A percentile compares a stretch with the other conserved stretches of the same genome.
Conservation (phyloP, 1,140 invertebrate species). For the Pogonomyrmex barbatus region DNA sequence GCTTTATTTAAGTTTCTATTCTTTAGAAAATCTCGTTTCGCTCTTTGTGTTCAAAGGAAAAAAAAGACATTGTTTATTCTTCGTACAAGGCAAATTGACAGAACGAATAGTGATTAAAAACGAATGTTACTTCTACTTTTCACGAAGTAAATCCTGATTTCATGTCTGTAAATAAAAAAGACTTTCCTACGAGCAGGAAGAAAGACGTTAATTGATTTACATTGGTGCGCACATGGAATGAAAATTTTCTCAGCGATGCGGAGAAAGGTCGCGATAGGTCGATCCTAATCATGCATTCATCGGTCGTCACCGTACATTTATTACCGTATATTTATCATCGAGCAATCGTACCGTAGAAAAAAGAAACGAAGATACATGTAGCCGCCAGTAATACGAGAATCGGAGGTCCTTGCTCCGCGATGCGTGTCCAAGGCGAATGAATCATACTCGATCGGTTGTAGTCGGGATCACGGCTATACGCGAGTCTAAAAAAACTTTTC, state of each 20-base stretch:
- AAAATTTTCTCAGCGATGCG: neutral
- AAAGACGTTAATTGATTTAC: constrained; percentile 19
- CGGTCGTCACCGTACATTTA: neutral
- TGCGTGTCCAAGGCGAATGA: constrained; percentile 30
- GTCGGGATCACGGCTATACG: constrained; percentile 41
- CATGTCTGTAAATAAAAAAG: neutral
- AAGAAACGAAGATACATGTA: neutral
- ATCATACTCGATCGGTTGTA: constrained; percentile 30
- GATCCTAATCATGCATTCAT: constrained; percentile 26
- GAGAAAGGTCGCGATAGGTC: constrained; percentile 52
- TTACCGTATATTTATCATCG: neutral
- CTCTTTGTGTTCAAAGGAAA: neutral
- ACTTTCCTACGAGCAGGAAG: neutral
- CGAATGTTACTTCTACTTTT: neutral
- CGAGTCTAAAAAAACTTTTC: neutral
- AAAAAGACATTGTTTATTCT: neutral
- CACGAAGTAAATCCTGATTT: neutral
- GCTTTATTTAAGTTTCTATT: neutral
- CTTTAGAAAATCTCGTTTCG: neutral
- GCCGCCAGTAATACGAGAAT: neutral
- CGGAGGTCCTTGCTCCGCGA: constrained; percentile 14
- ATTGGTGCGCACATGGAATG: neutral
- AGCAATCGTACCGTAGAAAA: neutral
- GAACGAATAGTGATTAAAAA: neutral
- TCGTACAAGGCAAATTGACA: neutral